A percentile compares a stretch with the other conserved stretches of the same genome.
phyloP scores from a whole-genome alignment of 2,888 invertebrate species.

The Heliconius cydno region DNA sequence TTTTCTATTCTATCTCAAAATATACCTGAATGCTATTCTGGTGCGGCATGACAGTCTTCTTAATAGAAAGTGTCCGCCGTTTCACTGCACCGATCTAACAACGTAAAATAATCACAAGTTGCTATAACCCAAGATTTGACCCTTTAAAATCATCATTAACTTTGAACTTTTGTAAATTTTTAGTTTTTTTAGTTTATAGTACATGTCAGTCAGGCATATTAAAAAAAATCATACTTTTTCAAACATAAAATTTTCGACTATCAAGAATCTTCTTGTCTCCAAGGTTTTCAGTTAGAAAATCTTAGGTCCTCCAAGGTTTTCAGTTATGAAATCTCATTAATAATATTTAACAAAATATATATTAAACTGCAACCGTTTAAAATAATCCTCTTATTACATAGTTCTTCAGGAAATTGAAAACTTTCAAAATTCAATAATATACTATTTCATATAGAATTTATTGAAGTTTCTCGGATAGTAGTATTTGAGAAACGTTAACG shows the following conservation, averaged over 20 bases:
- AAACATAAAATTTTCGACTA: too few species aligned
- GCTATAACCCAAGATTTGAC: not conserved
- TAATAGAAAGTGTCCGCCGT: constrained; percentile 78
- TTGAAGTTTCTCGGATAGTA: not conserved
- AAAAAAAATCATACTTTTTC: too few species aligned
- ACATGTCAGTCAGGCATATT: too few species aligned
- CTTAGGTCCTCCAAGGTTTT: too few species aligned
- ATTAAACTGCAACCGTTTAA: not conserved
- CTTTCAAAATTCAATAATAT: not conserved
- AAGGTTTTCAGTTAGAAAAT: too few species aligned
- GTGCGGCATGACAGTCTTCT: constrained; percentile 79
- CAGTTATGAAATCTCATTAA: too few species aligned
- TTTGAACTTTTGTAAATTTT: not conserved
- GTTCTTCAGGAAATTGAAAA: not conserved
- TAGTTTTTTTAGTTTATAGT: not conserved
- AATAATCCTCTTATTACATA: not conserved
- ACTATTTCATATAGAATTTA: constrained; percentile 10
- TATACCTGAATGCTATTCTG: constrained; percentile 60
- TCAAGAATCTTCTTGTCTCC: too few species aligned
- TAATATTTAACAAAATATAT: not conserved
- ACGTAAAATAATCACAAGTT: constrained; percentile 46
- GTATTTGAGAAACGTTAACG: constrained; percentile 7
- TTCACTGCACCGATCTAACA: constrained; percentile 74
- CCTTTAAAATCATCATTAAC: not conserved
- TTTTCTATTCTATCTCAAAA: constrained; percentile 22